Base-by-base conservation (phyloP, 2,797 vertebrate genomes). In the Myotis myotis region DNA sequence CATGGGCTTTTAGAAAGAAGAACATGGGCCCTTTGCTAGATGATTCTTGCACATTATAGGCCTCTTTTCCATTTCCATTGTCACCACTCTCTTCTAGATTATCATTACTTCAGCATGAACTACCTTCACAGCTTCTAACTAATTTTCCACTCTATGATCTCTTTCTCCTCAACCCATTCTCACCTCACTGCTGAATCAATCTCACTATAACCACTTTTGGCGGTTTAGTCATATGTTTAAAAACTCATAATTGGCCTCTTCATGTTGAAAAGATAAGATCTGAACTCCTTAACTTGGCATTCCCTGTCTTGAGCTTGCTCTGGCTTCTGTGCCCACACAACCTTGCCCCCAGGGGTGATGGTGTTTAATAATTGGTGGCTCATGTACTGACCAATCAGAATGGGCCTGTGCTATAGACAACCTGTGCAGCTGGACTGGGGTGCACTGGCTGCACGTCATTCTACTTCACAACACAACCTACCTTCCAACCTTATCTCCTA, bases 231-330 rank as follows among this genome's bases (percentile, higher is more conserved):
- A 86, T 94, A 88, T 94, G 72, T 84, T 83, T 96, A 95, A 94
- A 96, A 96, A 91, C 62, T 62, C 82, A 38, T 87, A 92, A 92
- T 92, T 96, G 95, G 57, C 70, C 94, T 82, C 78, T 86, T 86
- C 80, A 93, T 91, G 79, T 68, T 86, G 88, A 94, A 68, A 55
- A 97, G 96, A 93, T 96, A 96, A 93, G 94, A 97, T 96, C 97
- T 96, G 94, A 96, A 93, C 84, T 97, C 89, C 81, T 92, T 93
- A 70, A 94, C 93, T 96, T 95, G 95, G 93, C 95, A 93, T 93
- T 87, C 81, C 74, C 64, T 93, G 64, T 55, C 85, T 66, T 8
- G 22, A 94, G 81, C 66, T 93, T 90, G 82, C 85, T 91, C 74
- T 96, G 89, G 89, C 78, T 57, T 96, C 92, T 33, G 66, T 91